Percentiles rank a stretch among this genome's conserved stretches.
These are phyloP conservation scores for Abrostola triplasia DNA, from an alignment of 2,888 invertebrate species.

Conservation along the genomic window DNA sequence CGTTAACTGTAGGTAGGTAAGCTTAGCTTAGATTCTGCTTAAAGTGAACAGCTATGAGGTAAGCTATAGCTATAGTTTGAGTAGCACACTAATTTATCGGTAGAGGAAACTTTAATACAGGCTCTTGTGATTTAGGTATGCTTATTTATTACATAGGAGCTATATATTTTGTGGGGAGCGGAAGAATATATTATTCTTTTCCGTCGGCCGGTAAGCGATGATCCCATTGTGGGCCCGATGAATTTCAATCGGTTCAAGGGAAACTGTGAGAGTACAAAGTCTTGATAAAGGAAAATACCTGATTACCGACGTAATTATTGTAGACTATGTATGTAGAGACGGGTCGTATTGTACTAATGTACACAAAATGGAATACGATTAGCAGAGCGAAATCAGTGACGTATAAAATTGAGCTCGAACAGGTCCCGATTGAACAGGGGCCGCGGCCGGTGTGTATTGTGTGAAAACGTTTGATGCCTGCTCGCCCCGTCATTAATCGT, in stretches of 20 bases:
- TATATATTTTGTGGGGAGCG: too few relatives aligned
- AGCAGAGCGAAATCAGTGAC: conserved; percentile 42
- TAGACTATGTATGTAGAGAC: too few relatives aligned
- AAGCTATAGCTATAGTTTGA: conserved; percentile 14
- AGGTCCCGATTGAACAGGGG: conserved; percentile 32
- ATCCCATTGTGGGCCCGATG: too few relatives aligned
- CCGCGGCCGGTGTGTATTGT: conserved; percentile 32
- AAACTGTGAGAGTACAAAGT: too few relatives aligned
- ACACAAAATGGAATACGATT: conserved; percentile 42
- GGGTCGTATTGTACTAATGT: background rate
- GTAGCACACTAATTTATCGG: background rate
- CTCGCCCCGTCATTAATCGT: conserved; percentile 58
- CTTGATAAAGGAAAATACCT: too few relatives aligned
- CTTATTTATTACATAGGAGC: too few relatives aligned
- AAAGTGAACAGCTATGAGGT: conserved; percentile 14
- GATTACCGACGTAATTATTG: too few relatives aligned
- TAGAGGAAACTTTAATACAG: background rate
- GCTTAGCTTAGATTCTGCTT: conserved; percentile 6
- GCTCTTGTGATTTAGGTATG: background rate
- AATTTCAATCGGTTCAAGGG: too few relatives aligned
- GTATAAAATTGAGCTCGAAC: conserved; percentile 45
- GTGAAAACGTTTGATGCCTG: conserved; percentile 44
- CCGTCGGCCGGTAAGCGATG: too few relatives aligned
- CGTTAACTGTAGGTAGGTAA: conserved; percentile 14
- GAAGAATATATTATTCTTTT: too few relatives aligned